Evolutionary conservation across 2,797 vertebrate genomes (phyloP).

Genomic region (Garrulus glandarius): DNA sequence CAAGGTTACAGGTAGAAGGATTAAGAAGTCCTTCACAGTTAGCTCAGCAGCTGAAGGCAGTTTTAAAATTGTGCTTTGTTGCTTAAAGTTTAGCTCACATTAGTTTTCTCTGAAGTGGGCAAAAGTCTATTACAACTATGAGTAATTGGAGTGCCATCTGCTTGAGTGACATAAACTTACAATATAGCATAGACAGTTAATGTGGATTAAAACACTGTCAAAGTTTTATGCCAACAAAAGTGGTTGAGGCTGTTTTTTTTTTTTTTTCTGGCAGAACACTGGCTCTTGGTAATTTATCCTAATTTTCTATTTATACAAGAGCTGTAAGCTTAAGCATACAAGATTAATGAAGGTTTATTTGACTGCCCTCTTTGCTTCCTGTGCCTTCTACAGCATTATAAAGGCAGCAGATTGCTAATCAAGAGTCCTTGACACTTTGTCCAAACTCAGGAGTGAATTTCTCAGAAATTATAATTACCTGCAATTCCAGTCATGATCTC

Average conservation of each 20-base stretch:
- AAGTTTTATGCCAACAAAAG: background rate
- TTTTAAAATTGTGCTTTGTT: background rate
- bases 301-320: background rate
- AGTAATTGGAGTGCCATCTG: constrained; percentile 36
- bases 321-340: background rate
- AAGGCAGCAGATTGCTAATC: background rate
- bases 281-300: constrained; percentile 15
- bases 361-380: background rate
- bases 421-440: background rate
- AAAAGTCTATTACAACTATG: background rate
- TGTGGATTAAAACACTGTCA: background rate
- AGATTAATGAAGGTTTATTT: constrained; percentile 37
- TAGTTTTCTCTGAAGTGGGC: background rate
- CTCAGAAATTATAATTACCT: background rate
- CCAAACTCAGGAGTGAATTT: background rate
- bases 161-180: constrained; percentile 6
- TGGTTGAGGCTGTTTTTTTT: background rate
- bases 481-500: background rate
- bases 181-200: background rate
- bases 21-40: background rate
- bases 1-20: background rate
- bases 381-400: background rate
- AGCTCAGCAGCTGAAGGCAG: background rate
- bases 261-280: background rate
- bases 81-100: background rate